Evolutionary conservation across 2,888 invertebrate genomes (phyloP).

Genomic region (Ophioninae sp.): DNA sequence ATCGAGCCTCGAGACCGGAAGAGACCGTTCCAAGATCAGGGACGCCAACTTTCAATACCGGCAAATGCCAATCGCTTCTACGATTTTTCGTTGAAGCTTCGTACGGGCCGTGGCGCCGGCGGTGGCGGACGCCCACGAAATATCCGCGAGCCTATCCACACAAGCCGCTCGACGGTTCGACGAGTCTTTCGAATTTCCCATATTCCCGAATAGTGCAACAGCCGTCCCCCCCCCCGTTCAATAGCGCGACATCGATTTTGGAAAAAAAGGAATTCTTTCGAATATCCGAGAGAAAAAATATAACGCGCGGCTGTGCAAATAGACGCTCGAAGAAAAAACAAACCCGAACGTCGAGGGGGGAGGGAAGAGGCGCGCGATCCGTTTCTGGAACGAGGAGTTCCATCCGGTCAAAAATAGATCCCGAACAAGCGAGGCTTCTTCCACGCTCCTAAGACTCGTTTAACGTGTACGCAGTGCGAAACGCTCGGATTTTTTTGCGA

Average conservation of each 20-base stretch:
- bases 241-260: no score
- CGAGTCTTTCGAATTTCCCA: background rate
- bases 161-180: background rate
- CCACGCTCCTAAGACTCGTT: slow-evolving; percentile 27
- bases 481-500: slow-evolving; percentile 2
- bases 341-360: no score
- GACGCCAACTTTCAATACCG: slow-evolving; percentile 1
- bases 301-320: no score
- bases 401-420: background rate
- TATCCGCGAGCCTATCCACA: background rate
- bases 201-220: background rate
- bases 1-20: background rate
- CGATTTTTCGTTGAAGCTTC: background rate
- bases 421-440: background rate
- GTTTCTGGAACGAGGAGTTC: slow-evolving; percentile 9
- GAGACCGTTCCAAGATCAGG: background rate
- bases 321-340: no score
- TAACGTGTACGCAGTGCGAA: slow-evolving; percentile 5
- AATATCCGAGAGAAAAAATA: no score
- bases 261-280: no score
- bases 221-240: no score
- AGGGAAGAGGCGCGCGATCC: background rate
- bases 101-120: background rate
- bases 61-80: slow-evolving; percentile 1
- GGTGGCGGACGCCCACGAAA: background rate